Evolutionary conservation across 2,888 invertebrate species (phyloP), one percentile per base, ranked within the genome.

Genomic region (Dynastes hyllus): DNA sequence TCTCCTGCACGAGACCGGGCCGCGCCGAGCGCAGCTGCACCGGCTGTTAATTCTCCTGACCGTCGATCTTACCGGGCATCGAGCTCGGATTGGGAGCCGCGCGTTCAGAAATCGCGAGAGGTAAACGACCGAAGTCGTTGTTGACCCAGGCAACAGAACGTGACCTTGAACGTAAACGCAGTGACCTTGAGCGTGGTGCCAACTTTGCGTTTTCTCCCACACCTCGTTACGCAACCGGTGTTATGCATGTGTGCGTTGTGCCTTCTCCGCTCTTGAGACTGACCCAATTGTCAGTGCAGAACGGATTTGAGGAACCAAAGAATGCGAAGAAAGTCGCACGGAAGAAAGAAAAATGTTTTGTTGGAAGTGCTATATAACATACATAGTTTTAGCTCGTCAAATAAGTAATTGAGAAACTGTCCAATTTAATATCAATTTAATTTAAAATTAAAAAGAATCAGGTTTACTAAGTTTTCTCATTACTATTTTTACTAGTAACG

Each of bases 101-200:
- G 69, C 51, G 73, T 75, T 75, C 73, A 63, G 73, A 61, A 75
- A 75, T 75, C 73, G 73, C 73, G 80, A 80, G 78, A 80, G 80
- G 71, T 80, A 73, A 78, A 80, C 78, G 80, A 80, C 80, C 79
- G 66, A 61, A 61, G 65, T 77, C 80, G 73, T 67, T 55, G 58
- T 78, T 84, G 85, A 84, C 84, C 84, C 84, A 84, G 84, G 85
- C 83, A 81, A 81, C 83, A 63, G 53, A 66, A 66, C 81, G 82
- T 85, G 83, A 84, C 84, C 83, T 85, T 84, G 84, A 84, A 84
- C 83, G 84, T 81, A 83, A 81, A 82, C 82, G 82, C 83, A 81
- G 82, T 83, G 86, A 85, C 86, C 86, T 86, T 86, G 85, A 85
- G 84, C 83, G 84, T 82, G 83, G 83, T 85, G 85, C 85, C 85